A percentile compares a stretch with the other conserved stretches of the same genome.
These are phyloP conservation scores for Vanacampus margaritifer DNA, from an alignment of 2,113 vertebrate genomes.

Conservation along the genomic window DNA sequence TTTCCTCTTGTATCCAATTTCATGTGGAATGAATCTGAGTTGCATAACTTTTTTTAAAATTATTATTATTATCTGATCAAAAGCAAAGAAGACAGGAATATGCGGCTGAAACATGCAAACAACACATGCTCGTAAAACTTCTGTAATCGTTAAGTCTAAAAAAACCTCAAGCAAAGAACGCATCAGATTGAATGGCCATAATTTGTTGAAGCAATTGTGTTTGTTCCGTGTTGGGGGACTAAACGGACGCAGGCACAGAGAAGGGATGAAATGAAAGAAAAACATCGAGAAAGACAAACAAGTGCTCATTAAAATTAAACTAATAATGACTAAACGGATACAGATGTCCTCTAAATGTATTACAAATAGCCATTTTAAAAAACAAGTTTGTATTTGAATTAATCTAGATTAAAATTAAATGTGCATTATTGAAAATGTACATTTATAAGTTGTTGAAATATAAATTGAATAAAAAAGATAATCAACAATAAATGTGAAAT, in stretches of 20 bases:
- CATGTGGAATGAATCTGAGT: background rate
- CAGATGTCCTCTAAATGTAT: background rate
- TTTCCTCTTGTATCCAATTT: background rate
- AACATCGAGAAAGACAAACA: background rate
- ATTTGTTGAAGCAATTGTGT: background rate
- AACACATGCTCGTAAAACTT: background rate
- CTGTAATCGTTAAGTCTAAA: background rate
- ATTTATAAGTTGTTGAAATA: background rate
- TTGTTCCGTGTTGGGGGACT: background rate
- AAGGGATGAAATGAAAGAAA: background rate
- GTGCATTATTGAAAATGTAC: background rate
- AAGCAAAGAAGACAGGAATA: background rate
- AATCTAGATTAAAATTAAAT: background rate
- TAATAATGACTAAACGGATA: background rate
- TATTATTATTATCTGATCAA: background rate
- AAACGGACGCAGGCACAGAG: background rate
- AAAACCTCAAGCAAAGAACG: background rate
- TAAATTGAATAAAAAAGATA: background rate
- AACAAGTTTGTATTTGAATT: background rate
- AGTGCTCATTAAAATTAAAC: background rate
- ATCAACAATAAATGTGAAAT: background rate
- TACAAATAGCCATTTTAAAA: background rate
- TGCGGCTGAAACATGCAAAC: background rate
- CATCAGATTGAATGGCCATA: background rate
- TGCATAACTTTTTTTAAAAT: slow-evolving; percentile 1